phyloP scores from a whole-genome alignment of 1,140 invertebrate genomes.

The Drosophila pseudoobscura region DNA sequence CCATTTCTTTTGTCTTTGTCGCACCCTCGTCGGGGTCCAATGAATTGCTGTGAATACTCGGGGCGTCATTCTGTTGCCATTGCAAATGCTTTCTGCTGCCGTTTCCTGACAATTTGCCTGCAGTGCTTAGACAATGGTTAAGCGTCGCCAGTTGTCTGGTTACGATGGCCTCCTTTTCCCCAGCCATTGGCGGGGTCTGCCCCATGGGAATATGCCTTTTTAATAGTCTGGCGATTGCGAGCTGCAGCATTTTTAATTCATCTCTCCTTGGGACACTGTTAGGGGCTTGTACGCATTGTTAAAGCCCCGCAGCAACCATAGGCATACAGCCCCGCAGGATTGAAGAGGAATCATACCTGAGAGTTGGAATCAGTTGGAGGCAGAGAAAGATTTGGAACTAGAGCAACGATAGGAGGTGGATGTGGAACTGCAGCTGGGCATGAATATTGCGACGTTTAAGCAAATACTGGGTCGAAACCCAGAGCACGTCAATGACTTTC shows the following conservation, averaged over 20 bases:
- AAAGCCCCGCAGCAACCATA: background rate
- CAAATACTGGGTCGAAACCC: slow-evolving; percentile 42
- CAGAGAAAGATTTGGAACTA: too few relatives aligned
- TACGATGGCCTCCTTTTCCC: slow-evolving; percentile 25
- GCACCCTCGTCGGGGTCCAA: slow-evolving; percentile 32
- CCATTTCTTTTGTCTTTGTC: background rate
- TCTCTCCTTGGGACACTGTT: slow-evolving; percentile 8
- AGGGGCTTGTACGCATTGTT: slow-evolving; percentile 20
- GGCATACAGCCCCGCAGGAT: background rate
- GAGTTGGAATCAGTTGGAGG: too few relatives aligned
- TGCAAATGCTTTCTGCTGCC: slow-evolving; percentile 61
- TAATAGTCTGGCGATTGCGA: slow-evolving; percentile 50
- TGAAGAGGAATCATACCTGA: too few relatives aligned
- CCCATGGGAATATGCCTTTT: slow-evolving; percentile 56
- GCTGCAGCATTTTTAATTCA: slow-evolving; percentile 62
- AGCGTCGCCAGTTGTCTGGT: slow-evolving; percentile 23
- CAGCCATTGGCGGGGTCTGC: too few relatives aligned
- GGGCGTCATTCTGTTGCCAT: slow-evolving; percentile 55
- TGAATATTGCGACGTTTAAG: slow-evolving; percentile 65
- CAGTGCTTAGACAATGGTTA: slow-evolving; percentile 54
- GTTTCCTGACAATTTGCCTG: slow-evolving; percentile 70
- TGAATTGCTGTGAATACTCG: slow-evolving; percentile 68
- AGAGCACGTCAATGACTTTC: slow-evolving; percentile 56
- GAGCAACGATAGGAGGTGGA: too few relatives aligned
- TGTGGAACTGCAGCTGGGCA: too few relatives aligned